Base-by-base conservation (phyloP, 2,797 vertebrate genomes). In the Microctenopoma steveboyesi region DNA sequence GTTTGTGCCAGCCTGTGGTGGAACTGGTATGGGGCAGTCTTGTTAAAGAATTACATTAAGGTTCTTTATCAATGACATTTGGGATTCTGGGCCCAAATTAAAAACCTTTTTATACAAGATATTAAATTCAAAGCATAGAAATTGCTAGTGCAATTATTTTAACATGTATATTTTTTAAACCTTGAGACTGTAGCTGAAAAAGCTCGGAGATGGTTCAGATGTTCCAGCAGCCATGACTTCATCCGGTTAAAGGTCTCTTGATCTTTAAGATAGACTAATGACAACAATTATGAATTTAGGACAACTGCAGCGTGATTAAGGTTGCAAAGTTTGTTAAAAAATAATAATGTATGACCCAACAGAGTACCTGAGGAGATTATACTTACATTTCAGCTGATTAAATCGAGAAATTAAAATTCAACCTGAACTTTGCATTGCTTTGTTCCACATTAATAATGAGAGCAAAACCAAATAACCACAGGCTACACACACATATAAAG, bases 211-310 rank as follows among this genome's bases (percentile, higher is more conserved):
- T 68, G 65, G n/a, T 51, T 64, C 58, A 60, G 66, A 52, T 53
- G 15, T 40, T 64, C 6, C 57, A 56, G 69, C 47, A 81, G 51
- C 68, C 57, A 74, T 74, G 56, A 58, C 2, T 69, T 59, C 35
- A 39, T 69, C 42, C 28, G 64, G 54, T 80, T 78, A 65, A 74
- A 65, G 58, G 46, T 56, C 53, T 61, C 27, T 72, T 54, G n/a
- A 40, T 12, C 9, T 39, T 65, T 60, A 66, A 67, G 25, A 33
- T 76, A 39, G 66, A 78, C 58, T 64, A 56, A 81, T 86, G 73
- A 59, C 45, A 74, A 71, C 56, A 73, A 61, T 74, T 64, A 62
- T 37, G 13, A 62, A 66, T 77, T 79, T 5, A 62, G 37, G 48
- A 67, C 8, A 43, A 56, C 30, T 54, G 53, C 64, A 71, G 57